Base-by-base conservation (phyloP, 2,888 invertebrate genomes). In the Drosophila colorata region DNA sequence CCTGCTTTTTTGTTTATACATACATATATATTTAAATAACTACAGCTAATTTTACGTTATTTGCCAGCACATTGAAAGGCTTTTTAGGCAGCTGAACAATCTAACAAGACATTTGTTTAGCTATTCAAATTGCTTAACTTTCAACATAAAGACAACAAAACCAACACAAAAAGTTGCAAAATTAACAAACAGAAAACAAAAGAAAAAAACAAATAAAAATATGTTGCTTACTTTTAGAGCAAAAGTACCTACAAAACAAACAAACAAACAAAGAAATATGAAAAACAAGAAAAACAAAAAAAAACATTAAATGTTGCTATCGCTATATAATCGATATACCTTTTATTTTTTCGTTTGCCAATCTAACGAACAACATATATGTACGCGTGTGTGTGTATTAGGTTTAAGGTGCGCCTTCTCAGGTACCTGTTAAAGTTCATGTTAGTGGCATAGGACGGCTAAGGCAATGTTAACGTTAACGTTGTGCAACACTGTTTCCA, bases 1-100 rank as follows among this genome's bases (percentile, higher is more conserved):
- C 43, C 66, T 43, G 48, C 48, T 64, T 51, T 51, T 61, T 64
- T 69, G 63, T 60, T 81, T 78, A 52, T 55, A 66, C 20, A 20
- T 20, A 20, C 20, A 20, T 20, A 20, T 20, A 20, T 25, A 59
- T 61, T 46, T 37, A 48, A 48, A 47, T 18, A 47, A 23, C n/a
- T 18, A 53, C 31, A 58, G 46, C 20, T 61, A 53, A 31, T 25
- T 61, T 14, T 20, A 31, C 37, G 28, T n/a, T 48, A 16, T 20
- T 31, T 33, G 43, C 60, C 52, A 37, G 31, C 56, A 40, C 31
- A 20, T 11, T 13, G 46, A 20, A 20, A 16, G 18, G 31, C 58
- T 35, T 57, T 5, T 16, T 28, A 25, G 51, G 33, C 33, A 35
- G 44, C 44, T 41, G 38, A 38, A n/a, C 9, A 43, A 35, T 35